Evolutionary conservation across 1,140 invertebrate genomes (phyloP), one percentile per base, ranked within the genome.

Genomic region (Mycetomoellerius zeteki): DNA sequence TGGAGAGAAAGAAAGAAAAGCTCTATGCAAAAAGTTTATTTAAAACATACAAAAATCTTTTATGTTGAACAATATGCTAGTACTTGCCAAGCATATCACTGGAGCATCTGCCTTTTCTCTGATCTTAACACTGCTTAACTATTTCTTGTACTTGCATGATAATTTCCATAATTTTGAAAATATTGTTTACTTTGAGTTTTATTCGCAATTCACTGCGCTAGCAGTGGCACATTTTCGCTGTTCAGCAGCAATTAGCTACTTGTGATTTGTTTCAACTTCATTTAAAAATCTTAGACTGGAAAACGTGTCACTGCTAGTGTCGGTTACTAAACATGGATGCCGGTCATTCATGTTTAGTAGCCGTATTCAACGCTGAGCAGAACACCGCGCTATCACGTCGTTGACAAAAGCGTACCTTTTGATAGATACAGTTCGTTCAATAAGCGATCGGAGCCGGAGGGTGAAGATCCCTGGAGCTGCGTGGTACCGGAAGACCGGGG

Each of bases 371-470:
- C 7, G 37, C 19, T 27, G 5, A 60, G 5, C 7, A 33, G 69
- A 8, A 75, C 69, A 14, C n/a, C 14, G n/a, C 19, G 14, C 37
- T 84, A 62, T 56, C n/a, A 47, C 37, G 19, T 43, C 37, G 24
- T 75, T 84, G 54, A 84, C 2, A 1, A 75, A 75, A 84, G 80
- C 43, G 65, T 71, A n/a, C 47, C 76, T 54, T 86, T 8, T n/a
- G 7, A 10, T 67, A 95, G 95, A 89, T 95, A 95, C 90, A 95
- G 92, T 80, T 95, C 95, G 24, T 95, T 95, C 86, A 95, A 95
- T 81, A 95, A 95, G 69, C 93, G 94, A 19, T 94, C 94, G 33
- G 94, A 95, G 58, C 92, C 92, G 1, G 94, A 95, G 43, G 85
- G 90, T 7, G 94, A 95, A 33, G 94, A 95, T 77, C 93, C 94